Conservation (phyloP, 2,888 invertebrate species). For the Teinopalpus imperialis region DNA sequence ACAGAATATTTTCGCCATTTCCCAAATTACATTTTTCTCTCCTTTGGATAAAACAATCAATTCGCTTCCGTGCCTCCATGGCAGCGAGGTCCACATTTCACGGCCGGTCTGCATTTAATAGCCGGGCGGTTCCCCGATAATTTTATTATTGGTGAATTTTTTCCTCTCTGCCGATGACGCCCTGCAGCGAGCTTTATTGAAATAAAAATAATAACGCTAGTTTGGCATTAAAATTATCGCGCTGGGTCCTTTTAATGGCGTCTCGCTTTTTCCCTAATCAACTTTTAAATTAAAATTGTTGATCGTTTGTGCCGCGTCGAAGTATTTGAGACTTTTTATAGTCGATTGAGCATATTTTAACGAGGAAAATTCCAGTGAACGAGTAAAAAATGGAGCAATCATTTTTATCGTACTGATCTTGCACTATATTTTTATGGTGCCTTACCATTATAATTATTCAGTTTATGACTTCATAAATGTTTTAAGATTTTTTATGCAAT, state of each 20-base stretch:
- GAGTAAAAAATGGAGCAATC: conserved; percentile 8
- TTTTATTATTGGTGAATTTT: conserved; percentile 77
- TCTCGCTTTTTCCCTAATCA: conserved; percentile 22
- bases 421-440: conserved; percentile 4
- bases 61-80: conserved; percentile 29
- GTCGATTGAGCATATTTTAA: conserved; percentile 10
- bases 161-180: conserved; percentile 60
- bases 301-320: background rate
- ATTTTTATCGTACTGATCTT: background rate
- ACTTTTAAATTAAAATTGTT: conserved; percentile 25
- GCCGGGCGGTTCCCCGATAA: conserved; percentile 73
- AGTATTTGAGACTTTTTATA: conserved; percentile 20
- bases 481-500: too few species aligned
- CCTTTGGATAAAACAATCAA: conserved; percentile 22
- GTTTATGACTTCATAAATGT: too few species aligned
- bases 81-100: conserved; percentile 67
- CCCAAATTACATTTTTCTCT: conserved; percentile 17
- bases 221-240: conserved; percentile 44
- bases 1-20: conserved; percentile 3
- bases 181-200: conserved; percentile 50
- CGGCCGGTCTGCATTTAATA: conserved; percentile 77
- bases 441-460: background rate
- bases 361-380: conserved; percentile 13
- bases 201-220: conserved; percentile 59
- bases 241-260: conserved; percentile 42